Evolutionary conservation across 1,140 invertebrate species (phyloP), one percentile per base, ranked within the genome.

Genomic region (Leguminivora glycinivorella): DNA sequence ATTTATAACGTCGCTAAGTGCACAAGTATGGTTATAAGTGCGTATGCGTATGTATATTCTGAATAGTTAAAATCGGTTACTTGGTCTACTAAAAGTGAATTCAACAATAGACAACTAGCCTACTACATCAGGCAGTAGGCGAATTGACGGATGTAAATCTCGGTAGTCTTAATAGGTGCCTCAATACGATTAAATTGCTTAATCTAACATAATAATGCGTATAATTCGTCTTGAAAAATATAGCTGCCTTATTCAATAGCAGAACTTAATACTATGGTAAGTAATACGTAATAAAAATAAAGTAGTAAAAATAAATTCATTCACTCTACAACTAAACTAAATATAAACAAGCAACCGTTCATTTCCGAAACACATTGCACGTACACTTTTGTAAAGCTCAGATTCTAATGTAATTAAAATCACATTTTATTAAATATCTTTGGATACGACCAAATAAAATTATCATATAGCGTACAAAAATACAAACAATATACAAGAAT

Each of bases 351-450:
- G 82, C 82, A 86, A 78, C 75, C 74, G 81, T 82, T 70, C 73
- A 68, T 74, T 43, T 75, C 63, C 76, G 70, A 72, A 82, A 83
- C 79, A 73, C 75, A 84, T 83, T 85, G 85, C 84, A 87, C 83
- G 79, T 82, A 83, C 79, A 84, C 84, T 85, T 87, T 90, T 81
- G 81, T 90, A 90, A 89, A 89, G 85, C 85, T 87, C 80, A 83
- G 84, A 71, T 63, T 83, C 75, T 83, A 83, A 79, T 84, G 83
- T 83, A 84, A 83, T 83, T 81, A 83, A 86, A 88, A 91, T 91
- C 85, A 89, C 87, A 89, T 90, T 72, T 86, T 81, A 84, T 88
- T 89, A 91, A 89, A 91, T 91, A 91, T 91, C 89, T 91, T 91
- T 90, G 89, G 88, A 80, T 87, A 83, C 81, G 82, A 89, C 85